phyloP scores from a whole-genome alignment of 2,113 vertebrate species.

The Cyphomyrus plagiostoma region DNA sequence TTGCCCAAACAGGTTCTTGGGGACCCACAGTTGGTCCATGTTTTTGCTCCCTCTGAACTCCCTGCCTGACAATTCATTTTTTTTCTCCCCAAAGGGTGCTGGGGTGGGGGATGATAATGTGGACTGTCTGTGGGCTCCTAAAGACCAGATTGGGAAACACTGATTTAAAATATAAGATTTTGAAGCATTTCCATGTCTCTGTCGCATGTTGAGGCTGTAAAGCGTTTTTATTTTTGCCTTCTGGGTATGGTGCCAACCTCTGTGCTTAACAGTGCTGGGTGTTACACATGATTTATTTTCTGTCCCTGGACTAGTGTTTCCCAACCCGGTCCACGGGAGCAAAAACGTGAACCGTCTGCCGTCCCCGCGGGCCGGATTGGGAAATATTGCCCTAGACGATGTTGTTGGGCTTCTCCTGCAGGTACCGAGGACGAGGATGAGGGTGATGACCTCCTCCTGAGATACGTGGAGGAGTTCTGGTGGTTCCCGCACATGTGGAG shows the following conservation, averaged over 20 bases:
- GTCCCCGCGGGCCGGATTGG: background rate
- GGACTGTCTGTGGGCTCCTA: background rate
- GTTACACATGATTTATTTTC: background rate
- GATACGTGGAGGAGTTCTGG: constrained; percentile 91
- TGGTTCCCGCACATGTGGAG: constrained; percentile 99
- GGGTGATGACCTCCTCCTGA: constrained; percentile 81
- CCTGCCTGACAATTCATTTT: background rate
- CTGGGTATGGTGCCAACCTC: background rate
- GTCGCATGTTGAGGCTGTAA: background rate
- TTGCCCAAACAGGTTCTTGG: background rate
- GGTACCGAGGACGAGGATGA: constrained; percentile 85
- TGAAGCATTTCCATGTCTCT: background rate
- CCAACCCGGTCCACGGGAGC: background rate
- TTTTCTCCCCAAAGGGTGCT: background rate
- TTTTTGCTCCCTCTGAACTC: background rate
- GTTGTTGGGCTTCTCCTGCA: constrained; percentile 32
- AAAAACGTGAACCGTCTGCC: background rate
- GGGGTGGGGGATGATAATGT: background rate
- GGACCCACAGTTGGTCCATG: background rate
- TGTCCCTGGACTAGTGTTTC: background rate
- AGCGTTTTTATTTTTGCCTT: background rate
- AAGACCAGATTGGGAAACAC: background rate
- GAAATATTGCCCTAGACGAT: background rate
- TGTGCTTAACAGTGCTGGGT: background rate
- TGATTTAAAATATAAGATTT: background rate